Evolutionary conservation across 2,113 vertebrate genomes (phyloP), one percentile per base, ranked within the genome.

Genomic region (Acanthochromis polyacanthus): DNA sequence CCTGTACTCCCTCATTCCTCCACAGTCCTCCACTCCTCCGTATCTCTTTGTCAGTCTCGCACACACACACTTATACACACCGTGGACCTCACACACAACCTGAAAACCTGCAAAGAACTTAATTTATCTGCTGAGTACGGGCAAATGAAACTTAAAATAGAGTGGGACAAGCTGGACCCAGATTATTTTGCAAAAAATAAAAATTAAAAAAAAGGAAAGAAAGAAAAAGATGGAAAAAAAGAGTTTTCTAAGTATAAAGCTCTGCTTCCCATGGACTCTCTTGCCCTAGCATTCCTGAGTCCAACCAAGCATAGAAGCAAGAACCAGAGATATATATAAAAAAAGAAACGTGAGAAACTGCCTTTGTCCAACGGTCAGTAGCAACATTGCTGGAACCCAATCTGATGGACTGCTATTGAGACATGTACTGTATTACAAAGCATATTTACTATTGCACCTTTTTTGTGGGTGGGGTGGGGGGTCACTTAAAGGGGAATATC

Each of bases 1-100:
- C 91, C 85, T 55, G 46, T 30, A 81, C 93, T 93, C 93, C 90
- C 91, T 91, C 89, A 93, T 93, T 92, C 91, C 88, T 86, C 88
- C 80, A 48, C 82, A 48, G 75, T 28, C 85, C 74, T 81, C 76
- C 63, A 69, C 78, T 79, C 83, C 82, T 80, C 83, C 28, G 30
- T 65, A 63, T 79, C 81, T 48, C 40, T 75, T 57, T 50, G 56
- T 77, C 76, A 52, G 65, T 65, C 71, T 36, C 53, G 69, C 53
- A 19, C 11, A 58, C 32, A 58, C 57, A 59, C 4, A 58, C 19
- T 52, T 3, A 72, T 38, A 64, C 60, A 80, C 75, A 75, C 79
- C 38, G 38, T 46, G 71, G 76, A 90, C 71, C 89, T 88, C 89
- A 86, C 87, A 83, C 84, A 91, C 86, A 89, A 84, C 77, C 85